Base-by-base conservation (phyloP, 1,140 invertebrate genomes). In the Lepidostoma basale region DNA sequence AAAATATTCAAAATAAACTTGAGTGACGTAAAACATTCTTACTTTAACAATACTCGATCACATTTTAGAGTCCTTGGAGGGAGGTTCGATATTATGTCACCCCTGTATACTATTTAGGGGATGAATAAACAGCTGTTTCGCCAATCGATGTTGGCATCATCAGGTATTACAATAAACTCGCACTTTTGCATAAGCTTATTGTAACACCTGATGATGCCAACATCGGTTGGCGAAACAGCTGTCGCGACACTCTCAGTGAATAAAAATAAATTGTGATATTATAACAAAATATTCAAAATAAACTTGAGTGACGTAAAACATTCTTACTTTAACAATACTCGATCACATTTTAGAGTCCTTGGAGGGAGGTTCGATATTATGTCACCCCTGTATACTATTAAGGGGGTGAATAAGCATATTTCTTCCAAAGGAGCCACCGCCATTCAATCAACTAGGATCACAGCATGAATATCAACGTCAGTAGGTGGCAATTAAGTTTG, bases 401-500 rank as follows among this genome's bases (percentile, higher is more conserved):
- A 36, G 5, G 33, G 33, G 33, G 5, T 12, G 10, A 5, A 9
- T 36, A 36, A n/a, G 14, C 33, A 1, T 5, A n/a, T 2, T 12
- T n/a, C n/a, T n/a, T n/a, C n/a, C n/a, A n/a, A n/a, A n/a, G n/a
- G n/a, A n/a, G n/a, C n/a, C n/a, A n/a, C n/a, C n/a, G n/a, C n/a
- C n/a, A n/a, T n/a, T n/a, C n/a, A n/a, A n/a, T n/a, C n/a, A n/a
- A n/a, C n/a, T n/a, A 5, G 10, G 33, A n/a, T 36, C 9, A 1
- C 5, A n/a, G 33, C 14, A 6, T 36, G 9, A 36, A 2, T 36
- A 12, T 9, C 9, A 12, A n/a, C 1, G 5, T 12, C 9, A 22
- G 23, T 23, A 23, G 45, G n/a, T 12, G 45, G 45, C 45, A 23
- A 22, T 49, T 49, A 49, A 49, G 18, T 49, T 49, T 49, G 25